These are phyloP conservation scores for Lagenorhynchus albirostris DNA, from an alignment of 2,113 vertebrate genomes.

Conservation along the genomic window DNA sequence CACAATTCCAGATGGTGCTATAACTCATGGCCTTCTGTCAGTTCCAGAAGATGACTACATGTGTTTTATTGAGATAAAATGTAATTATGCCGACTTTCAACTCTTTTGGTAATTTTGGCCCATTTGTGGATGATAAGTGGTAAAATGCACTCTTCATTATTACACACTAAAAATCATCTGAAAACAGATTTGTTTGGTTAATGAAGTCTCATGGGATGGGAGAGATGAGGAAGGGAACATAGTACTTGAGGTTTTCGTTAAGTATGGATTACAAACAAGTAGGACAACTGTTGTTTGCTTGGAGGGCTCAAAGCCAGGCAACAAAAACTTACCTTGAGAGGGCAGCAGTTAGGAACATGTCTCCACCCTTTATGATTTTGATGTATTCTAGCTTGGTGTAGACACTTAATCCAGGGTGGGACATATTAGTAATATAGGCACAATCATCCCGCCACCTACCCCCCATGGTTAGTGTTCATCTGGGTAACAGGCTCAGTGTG, in stretches of 20 bases:
- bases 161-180: slow-evolving; percentile 34
- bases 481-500: slow-evolving; percentile 7
- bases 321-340: slow-evolving; percentile 44
- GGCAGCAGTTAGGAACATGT: slow-evolving; percentile 44
- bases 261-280: slow-evolving; percentile 42
- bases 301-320: neutral
- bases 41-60: slow-evolving; percentile 64
- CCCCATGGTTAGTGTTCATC: neutral
- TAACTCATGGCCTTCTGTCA: slow-evolving; percentile 43
- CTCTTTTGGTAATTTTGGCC: slow-evolving; percentile 61
- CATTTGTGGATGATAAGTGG: slow-evolving; percentile 43
- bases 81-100: slow-evolving; percentile 64
- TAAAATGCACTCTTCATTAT: slow-evolving; percentile 54
- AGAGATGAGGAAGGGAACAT: neutral
- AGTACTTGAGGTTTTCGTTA: slow-evolving; percentile 25
- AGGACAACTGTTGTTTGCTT: slow-evolving; percentile 46
- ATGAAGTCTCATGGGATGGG: slow-evolving; percentile 31
- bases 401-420: slow-evolving; percentile 55
- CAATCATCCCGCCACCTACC: neutral
- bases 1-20: slow-evolving; percentile 43
- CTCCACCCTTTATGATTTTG: slow-evolving; percentile 63
- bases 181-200: slow-evolving; percentile 62
- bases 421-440: slow-evolving; percentile 41
- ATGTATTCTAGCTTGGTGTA: slow-evolving; percentile 2
- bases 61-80: slow-evolving; percentile 72